phyloP scores from a whole-genome alignment of 2,888 invertebrate genomes.

The Tachina lurida region DNA sequence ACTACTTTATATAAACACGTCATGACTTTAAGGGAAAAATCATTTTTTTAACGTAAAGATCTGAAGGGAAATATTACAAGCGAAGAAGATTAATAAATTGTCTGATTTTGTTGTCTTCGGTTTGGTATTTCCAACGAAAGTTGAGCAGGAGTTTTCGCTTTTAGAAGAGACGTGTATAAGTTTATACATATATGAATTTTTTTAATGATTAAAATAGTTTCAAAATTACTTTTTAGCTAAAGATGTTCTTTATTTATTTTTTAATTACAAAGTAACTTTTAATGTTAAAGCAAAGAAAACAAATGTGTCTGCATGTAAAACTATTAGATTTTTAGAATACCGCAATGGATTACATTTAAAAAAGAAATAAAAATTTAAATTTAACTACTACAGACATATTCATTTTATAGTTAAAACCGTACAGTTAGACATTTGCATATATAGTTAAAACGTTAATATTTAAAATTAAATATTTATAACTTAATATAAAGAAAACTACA shows the following conservation, averaged over 20 bases:
- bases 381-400: constrained; percentile 74
- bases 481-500: constrained; percentile 69
- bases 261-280: constrained; percentile 67
- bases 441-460: constrained; percentile 71
- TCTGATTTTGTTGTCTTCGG: constrained; percentile 57
- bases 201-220: constrained; percentile 69
- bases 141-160: constrained; percentile 46
- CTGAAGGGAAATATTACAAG: constrained; percentile 24
- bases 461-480: constrained; percentile 71
- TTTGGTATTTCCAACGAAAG: constrained; percentile 19
- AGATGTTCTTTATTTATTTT: constrained; percentile 68
- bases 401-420: constrained; percentile 70
- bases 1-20: constrained; percentile 66
- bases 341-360: constrained; percentile 69
- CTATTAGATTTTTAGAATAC: constrained; percentile 71
- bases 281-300: constrained; percentile 68
- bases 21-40: constrained; percentile 43
- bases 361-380: constrained; percentile 67
- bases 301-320: constrained; percentile 72
- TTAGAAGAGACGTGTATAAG: constrained; percentile 65
- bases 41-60: constrained; percentile 8
- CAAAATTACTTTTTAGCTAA: constrained; percentile 70
- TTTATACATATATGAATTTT: constrained; percentile 68
- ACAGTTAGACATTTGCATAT: constrained; percentile 72
- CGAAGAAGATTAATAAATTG: constrained; percentile 64